Evolutionary conservation across 2,113 vertebrate genomes (phyloP).

Genomic region (Ceyx margarethae): DNA sequence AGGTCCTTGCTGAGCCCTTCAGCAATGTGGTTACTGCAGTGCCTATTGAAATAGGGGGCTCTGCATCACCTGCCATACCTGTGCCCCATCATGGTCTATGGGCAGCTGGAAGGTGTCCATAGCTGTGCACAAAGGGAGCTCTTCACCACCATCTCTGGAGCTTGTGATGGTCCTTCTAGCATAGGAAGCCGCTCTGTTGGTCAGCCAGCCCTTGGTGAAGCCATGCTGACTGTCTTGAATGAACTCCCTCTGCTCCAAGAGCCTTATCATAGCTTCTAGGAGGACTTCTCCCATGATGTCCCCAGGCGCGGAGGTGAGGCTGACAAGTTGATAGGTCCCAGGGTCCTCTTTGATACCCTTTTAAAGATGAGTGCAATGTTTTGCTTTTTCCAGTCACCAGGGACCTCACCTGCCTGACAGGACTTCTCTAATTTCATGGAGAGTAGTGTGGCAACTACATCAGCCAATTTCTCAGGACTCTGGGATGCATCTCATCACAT

Average conservation of each 20-base stretch:
- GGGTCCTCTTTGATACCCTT: background rate
- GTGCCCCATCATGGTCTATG: background rate
- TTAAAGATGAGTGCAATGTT: background rate
- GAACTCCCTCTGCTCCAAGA: background rate
- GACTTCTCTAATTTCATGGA: background rate
- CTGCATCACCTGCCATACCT: background rate
- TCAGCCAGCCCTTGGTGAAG: background rate
- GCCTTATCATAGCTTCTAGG: background rate
- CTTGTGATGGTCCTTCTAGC: background rate
- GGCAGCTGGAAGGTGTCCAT: background rate
- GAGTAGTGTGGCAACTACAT: background rate
- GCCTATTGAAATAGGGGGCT: background rate
- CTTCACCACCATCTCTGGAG: background rate
- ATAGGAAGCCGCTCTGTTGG: background rate
- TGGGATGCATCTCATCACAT: background rate
- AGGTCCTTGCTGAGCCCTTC: background rate
- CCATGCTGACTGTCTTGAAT: background rate
- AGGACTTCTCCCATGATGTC: background rate
- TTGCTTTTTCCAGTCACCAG: rapidly evolving
- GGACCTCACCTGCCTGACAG: background rate
- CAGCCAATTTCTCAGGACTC: background rate
- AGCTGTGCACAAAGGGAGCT: background rate
- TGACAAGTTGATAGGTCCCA: background rate
- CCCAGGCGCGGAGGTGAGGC: background rate
- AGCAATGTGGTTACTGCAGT: background rate